These are phyloP conservation scores for Diacarnus erythraeanus DNA, from an alignment of 37 sponge, comb jelly and placozoan species.

Conservation along the genomic window DNA sequence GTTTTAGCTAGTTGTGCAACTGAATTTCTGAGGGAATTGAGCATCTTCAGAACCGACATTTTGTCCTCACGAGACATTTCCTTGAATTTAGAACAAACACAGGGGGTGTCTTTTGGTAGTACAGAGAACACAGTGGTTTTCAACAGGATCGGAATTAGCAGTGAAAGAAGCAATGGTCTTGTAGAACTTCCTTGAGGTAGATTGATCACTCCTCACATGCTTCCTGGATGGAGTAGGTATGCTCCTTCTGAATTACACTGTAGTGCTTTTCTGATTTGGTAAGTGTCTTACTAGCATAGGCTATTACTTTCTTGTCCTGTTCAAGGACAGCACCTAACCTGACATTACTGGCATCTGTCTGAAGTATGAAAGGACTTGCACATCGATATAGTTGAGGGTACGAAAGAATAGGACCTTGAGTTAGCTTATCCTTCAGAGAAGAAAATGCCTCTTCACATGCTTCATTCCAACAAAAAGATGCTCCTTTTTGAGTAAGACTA, in stretches of 20 bases:
- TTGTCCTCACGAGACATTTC: not conserved
- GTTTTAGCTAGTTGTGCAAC: too few relatives aligned
- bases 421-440: slow-evolving; percentile 40
- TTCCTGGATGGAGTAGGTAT: too few relatives aligned
- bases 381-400: slow-evolving; percentile 39
- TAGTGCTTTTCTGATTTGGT: slow-evolving; percentile 18
- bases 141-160: too few relatives aligned
- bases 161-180: too few relatives aligned
- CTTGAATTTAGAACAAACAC: too few relatives aligned
- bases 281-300: slow-evolving; percentile 19
- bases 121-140: too few relatives aligned
- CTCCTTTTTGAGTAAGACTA: slow-evolving; percentile 43
- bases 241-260: slow-evolving; percentile 50
- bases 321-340: slow-evolving; percentile 68
- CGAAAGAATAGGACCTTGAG: slow-evolving; percentile 44
- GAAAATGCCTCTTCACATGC: slow-evolving; percentile 32
- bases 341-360: slow-evolving; percentile 69
- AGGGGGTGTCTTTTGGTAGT: too few relatives aligned
- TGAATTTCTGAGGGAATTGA: too few relatives aligned
- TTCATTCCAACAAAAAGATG: slow-evolving; percentile 22
- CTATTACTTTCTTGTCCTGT: slow-evolving; percentile 46
- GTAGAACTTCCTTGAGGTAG: too few relatives aligned
- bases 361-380: slow-evolving; percentile 35
- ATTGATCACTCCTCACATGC: too few relatives aligned
- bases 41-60: slow-evolving; percentile 36